These are phyloP conservation scores for Rugalucina vietnamica DNA, from an alignment of 2,888 invertebrate genomes.

Conservation along the genomic window DNA sequence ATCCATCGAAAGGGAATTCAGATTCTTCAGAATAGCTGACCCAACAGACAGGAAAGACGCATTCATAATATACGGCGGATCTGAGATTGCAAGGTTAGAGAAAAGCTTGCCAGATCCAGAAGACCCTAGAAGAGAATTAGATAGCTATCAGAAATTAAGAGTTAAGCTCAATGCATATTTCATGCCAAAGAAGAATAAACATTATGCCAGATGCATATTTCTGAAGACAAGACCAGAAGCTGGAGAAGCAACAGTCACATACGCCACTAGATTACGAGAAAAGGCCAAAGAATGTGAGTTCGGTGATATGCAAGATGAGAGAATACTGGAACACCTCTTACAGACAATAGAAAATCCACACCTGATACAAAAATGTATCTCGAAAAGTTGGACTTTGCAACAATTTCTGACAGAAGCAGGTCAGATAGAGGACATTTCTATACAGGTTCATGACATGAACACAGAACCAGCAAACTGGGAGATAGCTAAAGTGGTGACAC, in stretches of 20 bases:
- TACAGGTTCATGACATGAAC: slow-evolving; percentile 2
- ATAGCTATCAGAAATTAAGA: not conserved
- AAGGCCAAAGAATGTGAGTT: not conserved
- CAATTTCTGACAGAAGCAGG: slow-evolving; percentile 9
- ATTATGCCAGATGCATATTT: not conserved
- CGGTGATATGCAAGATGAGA: not conserved
- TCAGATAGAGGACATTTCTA: slow-evolving; percentile 11
- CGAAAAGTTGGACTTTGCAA: slow-evolving; percentile 3
- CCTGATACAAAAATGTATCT: not conserved
- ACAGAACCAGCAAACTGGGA: not conserved
- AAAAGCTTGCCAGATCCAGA: no score
- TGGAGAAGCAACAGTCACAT: slow-evolving; percentile 3
- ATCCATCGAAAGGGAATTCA: not conserved
- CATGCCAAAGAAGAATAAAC: slow-evolving; percentile 5
- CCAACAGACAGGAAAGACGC: not conserved
- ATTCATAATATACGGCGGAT: not conserved
- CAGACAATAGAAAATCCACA: not conserved
- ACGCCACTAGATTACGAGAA: no score
- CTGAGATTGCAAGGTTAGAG: not conserved
- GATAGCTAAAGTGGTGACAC: not conserved
- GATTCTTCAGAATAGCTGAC: not conserved
- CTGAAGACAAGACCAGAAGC: not conserved
- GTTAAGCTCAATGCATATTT: not conserved
- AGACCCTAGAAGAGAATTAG: no score
- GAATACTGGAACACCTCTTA: not conserved